Base-by-base conservation (phyloP, 1,140 invertebrate species). In the Diuraphis noxia region DNA sequence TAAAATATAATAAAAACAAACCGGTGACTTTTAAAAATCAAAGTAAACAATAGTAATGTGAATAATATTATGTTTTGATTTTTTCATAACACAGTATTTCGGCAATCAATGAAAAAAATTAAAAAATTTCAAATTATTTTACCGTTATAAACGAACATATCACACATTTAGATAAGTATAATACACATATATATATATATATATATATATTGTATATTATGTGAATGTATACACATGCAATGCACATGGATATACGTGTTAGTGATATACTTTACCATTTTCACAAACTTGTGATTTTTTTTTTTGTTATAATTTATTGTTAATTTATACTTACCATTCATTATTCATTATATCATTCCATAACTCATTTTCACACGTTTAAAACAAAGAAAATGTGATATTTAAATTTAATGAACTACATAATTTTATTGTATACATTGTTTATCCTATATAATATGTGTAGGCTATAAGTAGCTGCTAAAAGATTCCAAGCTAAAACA, bases 351-450 rank as follows among this genome's bases (percentile, higher is more conserved):
- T 38, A 38, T 81, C 89, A 91, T 91, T 91, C 89, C 89, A 91
- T 82, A 81, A 77, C 89, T 81, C 89, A 81, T 91, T 91, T 91
- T 91, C 89, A 91, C 89, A 49, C 77, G 89, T 91, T 91, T 49
- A 10, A 81, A 81, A 91, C 41, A 91, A 91, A 79, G 89, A 91
- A 77, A 91, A 91, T 91, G 89, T 91, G 89, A 91, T 91, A 91
- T 91, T 91, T 46, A 79, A 90, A 90, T 46, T 72, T 90, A 90
- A 90, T 88, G 72, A 88, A 41, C 49, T 34, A 13, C 52, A 38
- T 86, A 52, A 86, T 86, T 52, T 17, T 88, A 63, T 56, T 56
- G 34, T 87, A 87, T 87, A 86, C 43, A 38, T 63, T 63, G 86
- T 88, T 56, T 40, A n/a, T 63, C 38, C 43, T 86, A 56, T 23